phyloP scores from a whole-genome alignment of 2,797 vertebrate genomes.

The Paedocypris micromegethes region DNA sequence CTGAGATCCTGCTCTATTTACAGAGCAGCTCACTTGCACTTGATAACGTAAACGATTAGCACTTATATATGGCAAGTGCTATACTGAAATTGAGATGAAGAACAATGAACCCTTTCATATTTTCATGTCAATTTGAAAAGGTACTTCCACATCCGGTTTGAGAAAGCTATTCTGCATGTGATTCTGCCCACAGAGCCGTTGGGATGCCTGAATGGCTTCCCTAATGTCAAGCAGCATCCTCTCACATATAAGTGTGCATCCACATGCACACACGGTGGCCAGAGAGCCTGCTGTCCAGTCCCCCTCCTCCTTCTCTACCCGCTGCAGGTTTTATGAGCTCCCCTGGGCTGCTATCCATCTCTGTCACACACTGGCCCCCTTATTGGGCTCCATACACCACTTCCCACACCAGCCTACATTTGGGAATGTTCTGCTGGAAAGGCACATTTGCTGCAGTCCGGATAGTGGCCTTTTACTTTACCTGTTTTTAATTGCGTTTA shows the following conservation, averaged over 20 bases:
- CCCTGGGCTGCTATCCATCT: constrained; percentile 80
- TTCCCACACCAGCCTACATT: constrained; percentile 70
- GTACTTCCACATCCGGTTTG: constrained; percentile 24
- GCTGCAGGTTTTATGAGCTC: constrained; percentile 79
- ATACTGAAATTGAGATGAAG: constrained; percentile 26
- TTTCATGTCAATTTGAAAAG: constrained; percentile 8
- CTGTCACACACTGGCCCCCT: constrained; percentile 78
- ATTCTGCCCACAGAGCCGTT: constrained; percentile 57
- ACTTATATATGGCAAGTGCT: constrained; percentile 24
- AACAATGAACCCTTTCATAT: constrained; percentile 1
- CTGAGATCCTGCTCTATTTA: constrained; percentile 58
- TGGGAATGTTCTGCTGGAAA: constrained; percentile 72
- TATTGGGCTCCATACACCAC: constrained; percentile 70
- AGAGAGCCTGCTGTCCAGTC: constrained; percentile 71
- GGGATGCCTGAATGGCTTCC: constrained; percentile 65
- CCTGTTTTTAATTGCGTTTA: constrained; percentile 1
- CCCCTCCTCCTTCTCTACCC: constrained; percentile 52
- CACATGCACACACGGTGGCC: constrained; percentile 54
- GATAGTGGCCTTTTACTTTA: constrained; percentile 63
- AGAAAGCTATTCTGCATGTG: constrained; percentile 23
- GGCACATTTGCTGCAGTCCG: constrained; percentile 64
- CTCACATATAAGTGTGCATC: constrained; percentile 40
- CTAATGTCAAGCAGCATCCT: constrained; percentile 65
- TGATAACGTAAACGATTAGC: constrained; percentile 52
- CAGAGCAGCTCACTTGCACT: constrained; percentile 49